Conservation (phyloP, 2,888 invertebrate species). For the Phortica magna region DNA sequence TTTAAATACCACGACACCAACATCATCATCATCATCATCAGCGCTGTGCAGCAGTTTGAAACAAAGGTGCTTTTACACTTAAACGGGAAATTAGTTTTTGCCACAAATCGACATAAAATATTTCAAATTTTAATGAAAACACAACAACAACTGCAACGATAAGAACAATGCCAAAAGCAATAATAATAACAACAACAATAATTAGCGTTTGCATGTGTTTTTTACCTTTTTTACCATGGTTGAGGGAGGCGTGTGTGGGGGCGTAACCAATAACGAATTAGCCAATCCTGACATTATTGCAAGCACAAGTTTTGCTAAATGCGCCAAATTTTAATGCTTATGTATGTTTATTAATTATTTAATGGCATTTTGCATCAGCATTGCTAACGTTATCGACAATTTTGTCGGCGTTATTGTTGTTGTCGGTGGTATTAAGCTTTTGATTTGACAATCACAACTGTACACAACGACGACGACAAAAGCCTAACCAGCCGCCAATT, state of each 20-base stretch:
- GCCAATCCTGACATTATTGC: neutral
- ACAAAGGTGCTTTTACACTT: slow-evolving; percentile 2
- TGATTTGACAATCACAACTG: slow-evolving; percentile 17
- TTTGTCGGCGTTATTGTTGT: neutral
- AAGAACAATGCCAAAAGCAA: slow-evolving; percentile 1
- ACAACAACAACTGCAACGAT: neutral
- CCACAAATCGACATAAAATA: slow-evolving; percentile 45
- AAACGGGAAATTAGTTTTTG: slow-evolving; percentile 64
- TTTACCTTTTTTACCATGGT: too few relatives aligned
- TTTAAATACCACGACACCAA: neutral
- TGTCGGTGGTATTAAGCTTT: neutral
- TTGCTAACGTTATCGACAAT: neutral
- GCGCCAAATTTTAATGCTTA: slow-evolving; percentile 14
- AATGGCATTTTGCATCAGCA: neutral
- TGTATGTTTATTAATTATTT: slow-evolving; percentile 13
- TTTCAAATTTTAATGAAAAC: slow-evolving; percentile 29
- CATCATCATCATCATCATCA: neutral
- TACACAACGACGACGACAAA: neutral
- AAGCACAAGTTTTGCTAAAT: neutral
- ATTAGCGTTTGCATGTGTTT: neutral
- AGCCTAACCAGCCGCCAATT: neutral
- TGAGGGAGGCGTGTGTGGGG: too few relatives aligned
- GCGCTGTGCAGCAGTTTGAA: too few relatives aligned
- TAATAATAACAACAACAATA: neutral
- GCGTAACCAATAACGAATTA: neutral